phyloP scores from a whole-genome alignment of 2,888 invertebrate species.

The Physocephala rufipes region DNA sequence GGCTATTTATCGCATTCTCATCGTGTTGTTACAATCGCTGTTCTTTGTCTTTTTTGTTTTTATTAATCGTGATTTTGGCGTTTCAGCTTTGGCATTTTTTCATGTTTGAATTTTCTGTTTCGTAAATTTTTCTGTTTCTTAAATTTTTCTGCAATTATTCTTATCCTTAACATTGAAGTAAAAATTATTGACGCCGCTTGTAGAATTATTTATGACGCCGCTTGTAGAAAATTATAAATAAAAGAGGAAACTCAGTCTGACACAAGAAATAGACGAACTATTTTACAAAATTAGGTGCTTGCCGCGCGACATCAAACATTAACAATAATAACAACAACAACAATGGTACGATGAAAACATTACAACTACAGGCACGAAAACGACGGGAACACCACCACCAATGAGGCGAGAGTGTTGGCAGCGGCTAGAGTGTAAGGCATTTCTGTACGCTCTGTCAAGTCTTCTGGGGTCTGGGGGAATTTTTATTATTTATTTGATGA shows the following conservation, averaged over 20 bases:
- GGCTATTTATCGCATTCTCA: not conserved
- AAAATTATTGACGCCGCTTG: conserved; percentile 15
- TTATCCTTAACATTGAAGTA: conserved; percentile 40
- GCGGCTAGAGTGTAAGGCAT: conserved; percentile 21
- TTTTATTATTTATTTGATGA: conserved; percentile 37
- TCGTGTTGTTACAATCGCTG: conserved; percentile 3
- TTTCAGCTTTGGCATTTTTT: conserved; percentile 16
- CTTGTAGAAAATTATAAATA: too few species aligned
- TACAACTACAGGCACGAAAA: not conserved
- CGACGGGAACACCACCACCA: not conserved
- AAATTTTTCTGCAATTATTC: conserved; percentile 1
- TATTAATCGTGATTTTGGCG: not conserved
- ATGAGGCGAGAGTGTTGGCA: conserved; percentile 4
- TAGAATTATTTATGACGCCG: too few species aligned
- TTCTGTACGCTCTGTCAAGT: conserved; percentile 41
- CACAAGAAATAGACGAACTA: conserved; percentile 10
- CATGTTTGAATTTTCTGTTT: conserved; percentile 21
- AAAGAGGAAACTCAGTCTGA: conserved; percentile 10
- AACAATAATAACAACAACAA: not conserved
- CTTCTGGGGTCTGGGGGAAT: conserved; percentile 44
- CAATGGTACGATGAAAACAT: conserved; percentile 1
- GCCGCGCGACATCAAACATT: not conserved
- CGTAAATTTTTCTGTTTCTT: too few species aligned
- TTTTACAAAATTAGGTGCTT: not conserved
- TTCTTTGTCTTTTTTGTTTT: not conserved